These are phyloP conservation scores for Eristalis pertinax DNA, from an alignment of 2,888 invertebrate genomes.

Conservation along the genomic window DNA sequence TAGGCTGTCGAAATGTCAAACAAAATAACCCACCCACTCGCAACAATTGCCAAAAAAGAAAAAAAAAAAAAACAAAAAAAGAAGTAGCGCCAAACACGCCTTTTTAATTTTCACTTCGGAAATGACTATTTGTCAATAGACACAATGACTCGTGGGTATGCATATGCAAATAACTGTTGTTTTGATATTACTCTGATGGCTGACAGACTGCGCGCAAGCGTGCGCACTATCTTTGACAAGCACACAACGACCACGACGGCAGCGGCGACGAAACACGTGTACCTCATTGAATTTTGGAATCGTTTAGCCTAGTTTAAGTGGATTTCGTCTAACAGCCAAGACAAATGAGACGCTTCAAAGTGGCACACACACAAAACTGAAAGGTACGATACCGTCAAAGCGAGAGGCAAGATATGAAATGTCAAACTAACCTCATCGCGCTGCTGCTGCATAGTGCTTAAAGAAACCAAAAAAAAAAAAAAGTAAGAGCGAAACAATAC, in stretches of 20 bases:
- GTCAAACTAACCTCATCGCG: conserved; percentile 25
- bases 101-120: conserved; percentile 42
- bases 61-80: background rate
- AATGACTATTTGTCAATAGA: conserved; percentile 48
- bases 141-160: conserved; percentile 14
- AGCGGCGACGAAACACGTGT: background rate
- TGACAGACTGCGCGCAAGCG: background rate
- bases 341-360: background rate
- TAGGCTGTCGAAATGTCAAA: background rate
- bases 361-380: background rate
- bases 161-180: conserved; percentile 31
- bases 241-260: background rate
- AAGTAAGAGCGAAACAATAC: conserved; percentile 54
- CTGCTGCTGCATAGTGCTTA: background rate
- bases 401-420: conserved; percentile 24
- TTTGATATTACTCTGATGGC: background rate
- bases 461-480: background rate
- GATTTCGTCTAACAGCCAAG: conserved; percentile 6
- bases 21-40: background rate
- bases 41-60: background rate
- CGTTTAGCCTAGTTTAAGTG: conserved; percentile 5
- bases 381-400: background rate
- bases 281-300: conserved; percentile 9
- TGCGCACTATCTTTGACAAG: background rate
- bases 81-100: conserved; percentile 10